Percentiles rank a stretch among this genome's conserved stretches.
Conservation (phyloP, 1,140 invertebrate genomes). For the Orussus abietinus region DNA sequence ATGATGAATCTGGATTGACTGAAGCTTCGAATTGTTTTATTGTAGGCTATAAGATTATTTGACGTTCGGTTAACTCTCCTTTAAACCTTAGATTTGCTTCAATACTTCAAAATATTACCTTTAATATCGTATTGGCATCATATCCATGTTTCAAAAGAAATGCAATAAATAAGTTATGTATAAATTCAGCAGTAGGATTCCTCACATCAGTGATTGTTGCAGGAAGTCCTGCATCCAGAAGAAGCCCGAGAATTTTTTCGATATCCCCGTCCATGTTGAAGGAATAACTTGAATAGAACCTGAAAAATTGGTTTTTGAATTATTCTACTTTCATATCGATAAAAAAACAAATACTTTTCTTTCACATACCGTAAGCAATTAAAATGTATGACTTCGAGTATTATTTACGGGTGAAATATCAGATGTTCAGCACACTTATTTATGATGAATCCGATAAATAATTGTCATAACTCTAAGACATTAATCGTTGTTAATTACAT, state of each 20-base stretch:
- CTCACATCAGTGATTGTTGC: constrained; percentile 26
- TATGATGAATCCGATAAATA: not conserved
- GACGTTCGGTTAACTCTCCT: constrained; percentile 2
- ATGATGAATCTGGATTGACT: constrained; percentile 13
- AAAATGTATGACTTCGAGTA: not conserved
- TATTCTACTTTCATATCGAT: no score
- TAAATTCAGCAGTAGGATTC: constrained; percentile 32
- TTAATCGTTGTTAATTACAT: no score
- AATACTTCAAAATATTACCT: constrained; percentile 16
- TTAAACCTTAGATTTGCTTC: not conserved
- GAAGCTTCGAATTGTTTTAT: constrained; percentile 22
- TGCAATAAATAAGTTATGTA: constrained; percentile 23
- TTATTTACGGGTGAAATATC: not conserved
- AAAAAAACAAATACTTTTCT: not conserved
- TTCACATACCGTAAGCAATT: not conserved
- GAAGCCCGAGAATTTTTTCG: constrained; percentile 22
- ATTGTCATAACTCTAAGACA: no score
- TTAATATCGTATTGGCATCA: constrained; percentile 21
- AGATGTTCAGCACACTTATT: not conserved
- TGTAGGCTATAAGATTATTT: constrained; percentile 23
- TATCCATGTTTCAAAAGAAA: constrained; percentile 28
- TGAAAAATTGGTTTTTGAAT: not conserved
- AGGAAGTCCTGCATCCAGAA: constrained; percentile 26
- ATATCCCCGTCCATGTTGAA: constrained; percentile 1
- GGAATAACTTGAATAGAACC: not conserved